phyloP scores from a whole-genome alignment of 2,113 vertebrate species.

The Seriola aureovittata region DNA sequence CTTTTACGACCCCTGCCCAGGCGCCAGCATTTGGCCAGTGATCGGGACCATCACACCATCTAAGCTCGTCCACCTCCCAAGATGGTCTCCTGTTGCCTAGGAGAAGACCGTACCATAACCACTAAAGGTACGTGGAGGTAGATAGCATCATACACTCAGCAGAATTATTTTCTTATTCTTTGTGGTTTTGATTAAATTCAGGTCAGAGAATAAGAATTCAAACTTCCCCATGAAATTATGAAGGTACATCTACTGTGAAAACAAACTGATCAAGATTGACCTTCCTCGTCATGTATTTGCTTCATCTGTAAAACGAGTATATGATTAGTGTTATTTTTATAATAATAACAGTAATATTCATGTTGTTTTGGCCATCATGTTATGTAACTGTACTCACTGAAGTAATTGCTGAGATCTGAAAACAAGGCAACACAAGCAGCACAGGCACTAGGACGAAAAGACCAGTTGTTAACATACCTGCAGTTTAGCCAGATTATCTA shows the following conservation, averaged over 20 bases:
- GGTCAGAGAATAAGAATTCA: not conserved
- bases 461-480: not conserved
- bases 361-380: slow-evolving; percentile 8
- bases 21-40: slow-evolving; percentile 72
- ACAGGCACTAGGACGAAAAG: not conserved
- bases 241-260: not conserved
- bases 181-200: slow-evolving; percentile 12
- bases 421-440: not conserved
- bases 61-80: slow-evolving; percentile 63
- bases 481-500: slow-evolving; percentile 11
- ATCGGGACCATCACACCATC: slow-evolving; percentile 65
- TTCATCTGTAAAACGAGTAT: not conserved
- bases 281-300: not conserved
- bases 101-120: slow-evolving; percentile 37
- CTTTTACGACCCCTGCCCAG: slow-evolving; percentile 77
- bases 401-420: slow-evolving; percentile 1
- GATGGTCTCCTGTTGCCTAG: slow-evolving; percentile 57
- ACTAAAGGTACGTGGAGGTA: slow-evolving; percentile 21
- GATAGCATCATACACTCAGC: slow-evolving; percentile 2
- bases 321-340: slow-evolving; percentile 6
- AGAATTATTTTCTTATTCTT: not conserved
- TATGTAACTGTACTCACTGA: slow-evolving; percentile 5
- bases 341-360: not conserved
- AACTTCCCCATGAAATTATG: not conserved
- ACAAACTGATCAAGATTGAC: not conserved